These are phyloP conservation scores for Lepidiolamprologus cunningtoni DNA, from an alignment of 2,113 vertebrate species.

Conservation along the genomic window DNA sequence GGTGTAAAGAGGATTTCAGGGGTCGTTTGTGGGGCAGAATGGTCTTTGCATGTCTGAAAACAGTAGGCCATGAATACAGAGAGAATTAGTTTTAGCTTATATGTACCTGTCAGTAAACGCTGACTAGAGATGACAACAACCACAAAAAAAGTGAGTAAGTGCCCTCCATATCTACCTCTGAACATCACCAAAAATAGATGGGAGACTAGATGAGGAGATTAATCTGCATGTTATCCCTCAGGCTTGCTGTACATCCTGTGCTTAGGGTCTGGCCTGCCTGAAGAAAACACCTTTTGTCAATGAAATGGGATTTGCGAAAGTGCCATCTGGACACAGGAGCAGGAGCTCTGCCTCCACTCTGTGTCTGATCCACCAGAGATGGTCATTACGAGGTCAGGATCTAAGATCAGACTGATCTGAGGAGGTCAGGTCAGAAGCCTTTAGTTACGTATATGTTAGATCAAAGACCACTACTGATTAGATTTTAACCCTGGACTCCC, in stretches of 20 bases:
- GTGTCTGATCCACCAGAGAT: not conserved
- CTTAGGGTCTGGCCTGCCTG: not conserved
- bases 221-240: slow-evolving; percentile 22
- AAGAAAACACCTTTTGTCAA: slow-evolving; percentile 57
- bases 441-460: not conserved
- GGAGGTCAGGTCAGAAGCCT: not conserved
- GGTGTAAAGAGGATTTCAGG: slow-evolving; percentile 23
- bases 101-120: not conserved
- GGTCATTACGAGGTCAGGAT: not conserved
- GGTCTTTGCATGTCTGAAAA: slow-evolving; percentile 27
- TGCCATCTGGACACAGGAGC: slow-evolving; percentile 44
- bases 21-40: not conserved
- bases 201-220: not conserved
- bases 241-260: slow-evolving; percentile 37
- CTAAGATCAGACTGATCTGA: not conserved
- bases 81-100: not conserved
- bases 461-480: not conserved
- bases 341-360: not conserved
- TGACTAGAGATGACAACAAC: not conserved
- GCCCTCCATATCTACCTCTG: not conserved
- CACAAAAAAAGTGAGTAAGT: not conserved
- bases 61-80: not conserved
- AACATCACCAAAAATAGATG: slow-evolving; percentile 4
- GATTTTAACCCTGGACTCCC: not conserved
- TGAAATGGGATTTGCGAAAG: slow-evolving; percentile 52